Conservation (phyloP, 2,113 vertebrate genomes). For the Psephotus haematonotus region DNA sequence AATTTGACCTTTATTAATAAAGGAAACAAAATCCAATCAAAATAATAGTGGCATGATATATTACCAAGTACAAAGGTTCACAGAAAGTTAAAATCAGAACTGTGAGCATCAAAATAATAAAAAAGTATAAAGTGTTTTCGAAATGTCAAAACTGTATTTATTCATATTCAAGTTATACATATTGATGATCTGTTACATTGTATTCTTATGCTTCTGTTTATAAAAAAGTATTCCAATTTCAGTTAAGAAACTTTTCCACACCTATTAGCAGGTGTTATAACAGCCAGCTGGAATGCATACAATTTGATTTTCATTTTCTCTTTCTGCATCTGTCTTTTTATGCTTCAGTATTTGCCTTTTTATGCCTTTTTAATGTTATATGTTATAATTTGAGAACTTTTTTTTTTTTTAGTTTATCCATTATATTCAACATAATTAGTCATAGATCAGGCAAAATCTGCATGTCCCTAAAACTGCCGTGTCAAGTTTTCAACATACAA, state of each 20-base stretch:
- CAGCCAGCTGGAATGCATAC: constrained; percentile 15
- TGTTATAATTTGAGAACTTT: not conserved
- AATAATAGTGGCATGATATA: not conserved
- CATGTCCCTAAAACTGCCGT: not conserved
- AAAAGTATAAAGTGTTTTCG: not conserved
- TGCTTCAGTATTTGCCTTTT: not conserved
- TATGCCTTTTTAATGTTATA: not conserved
- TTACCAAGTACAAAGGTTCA: not conserved
- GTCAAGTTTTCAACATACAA: not conserved
- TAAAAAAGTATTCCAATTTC: not conserved
- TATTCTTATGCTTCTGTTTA: not conserved
- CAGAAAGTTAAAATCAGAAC: not conserved
- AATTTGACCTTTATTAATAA: not conserved
- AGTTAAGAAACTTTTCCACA: not conserved
- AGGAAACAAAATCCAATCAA: not conserved
- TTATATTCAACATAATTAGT: not conserved
- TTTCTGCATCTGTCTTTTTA: not conserved
- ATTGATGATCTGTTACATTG: not conserved
- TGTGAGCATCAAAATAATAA: not conserved
- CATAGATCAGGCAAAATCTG: not conserved
- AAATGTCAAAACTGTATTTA: not conserved
- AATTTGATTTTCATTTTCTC: constrained; percentile 11
- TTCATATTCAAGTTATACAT: not conserved
- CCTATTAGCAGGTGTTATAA: not conserved
- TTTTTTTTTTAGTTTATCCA: not conserved